Base-by-base conservation (phyloP, 2,888 invertebrate species). In the Diadromus collaris region DNA sequence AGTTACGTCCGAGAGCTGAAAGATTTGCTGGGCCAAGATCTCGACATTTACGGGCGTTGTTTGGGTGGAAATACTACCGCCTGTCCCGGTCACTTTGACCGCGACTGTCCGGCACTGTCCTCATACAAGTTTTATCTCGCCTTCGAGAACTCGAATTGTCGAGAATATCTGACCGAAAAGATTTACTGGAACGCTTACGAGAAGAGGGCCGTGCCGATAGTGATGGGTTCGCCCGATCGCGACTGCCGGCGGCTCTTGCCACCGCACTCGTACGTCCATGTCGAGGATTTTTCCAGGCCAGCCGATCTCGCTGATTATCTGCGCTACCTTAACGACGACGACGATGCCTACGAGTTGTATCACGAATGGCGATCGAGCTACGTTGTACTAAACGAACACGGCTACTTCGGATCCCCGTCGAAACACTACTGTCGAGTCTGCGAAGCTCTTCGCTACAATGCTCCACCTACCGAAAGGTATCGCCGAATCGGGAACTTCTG, bases 131-230 rank as follows among this genome's bases (percentile, higher is more conserved):
- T 95, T 87, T 95, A 95, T 84, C 88, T 95, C 54, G 93, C 94
- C 0, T 93, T 95, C 81, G 95, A 95, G 88, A 95, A 95, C 86
- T 93, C 94, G 0, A 93, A 93, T 83, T 95, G 95, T 85, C 91
- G 91, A 6, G 94, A 95, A 86, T 95, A 95, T 84, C 89, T 95
- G 60, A 95, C 95, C 0, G 95, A 95, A 86, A 95, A 95, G 87
- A 86, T 93, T 0, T 95, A 94, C 90, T 93, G 94, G 92, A 92
- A 95, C 82, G 94, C 93, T 0, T 95, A 93, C 83, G 85, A 90
- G 2, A 95, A 94, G 87, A 92, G 92, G 19, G 91, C 94, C 0
- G 92, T 95, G 38, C 95, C 95, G 0, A 89, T 95, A 3, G 93
- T 95, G 51, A 93, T 94, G 92, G 95, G 95, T 0, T 92, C 94